Evolutionary conservation across 2,797 vertebrate genomes (phyloP).

Genomic region (Sebastes kiyomatsui): DNA sequence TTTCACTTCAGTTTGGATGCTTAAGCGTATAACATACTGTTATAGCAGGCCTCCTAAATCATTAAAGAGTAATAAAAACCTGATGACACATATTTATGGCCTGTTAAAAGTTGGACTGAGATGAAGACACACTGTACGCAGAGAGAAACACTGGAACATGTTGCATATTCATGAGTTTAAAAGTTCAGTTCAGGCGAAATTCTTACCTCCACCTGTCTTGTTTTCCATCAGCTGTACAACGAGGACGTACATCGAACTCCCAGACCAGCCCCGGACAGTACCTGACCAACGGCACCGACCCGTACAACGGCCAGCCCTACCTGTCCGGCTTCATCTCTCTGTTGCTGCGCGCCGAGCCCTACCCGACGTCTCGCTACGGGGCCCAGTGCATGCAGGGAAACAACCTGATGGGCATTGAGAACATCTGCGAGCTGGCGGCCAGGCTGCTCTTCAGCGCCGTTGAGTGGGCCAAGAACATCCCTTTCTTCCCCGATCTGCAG

Average conservation of each 20-base stretch:
- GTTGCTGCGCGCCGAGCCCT: conserved; percentile 88
- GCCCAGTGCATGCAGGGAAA: conserved; percentile 90
- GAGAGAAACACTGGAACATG: background rate
- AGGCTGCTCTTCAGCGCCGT: conserved; percentile 89
- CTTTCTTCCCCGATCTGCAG: conserved; percentile 91
- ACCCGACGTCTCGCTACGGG: conserved; percentile 88
- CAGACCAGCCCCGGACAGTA: conserved; percentile 88
- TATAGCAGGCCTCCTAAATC: conserved; percentile 15
- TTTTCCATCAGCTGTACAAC: conserved; percentile 84
- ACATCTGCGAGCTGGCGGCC: conserved; percentile 91
- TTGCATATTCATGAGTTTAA: background rate
- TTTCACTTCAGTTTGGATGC: background rate
- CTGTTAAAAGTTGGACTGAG: background rate
- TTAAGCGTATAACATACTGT: background rate
- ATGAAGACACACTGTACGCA: background rate
- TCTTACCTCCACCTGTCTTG: background rate
- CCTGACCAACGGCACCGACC: conserved; percentile 83
- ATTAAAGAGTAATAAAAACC: background rate
- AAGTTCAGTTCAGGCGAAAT: background rate
- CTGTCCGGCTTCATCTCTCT: conserved; percentile 89
- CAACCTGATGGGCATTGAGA: conserved; percentile 91
- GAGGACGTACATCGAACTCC: conserved; percentile 86
- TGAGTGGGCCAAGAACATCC: conserved; percentile 92
- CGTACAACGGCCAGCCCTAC: conserved; percentile 87
- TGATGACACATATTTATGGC: background rate